A percentile compares a stretch with the other conserved stretches of the same genome.
Conservation (phyloP, 2,113 vertebrate species). For the Muntiacus muntjak region DNA sequence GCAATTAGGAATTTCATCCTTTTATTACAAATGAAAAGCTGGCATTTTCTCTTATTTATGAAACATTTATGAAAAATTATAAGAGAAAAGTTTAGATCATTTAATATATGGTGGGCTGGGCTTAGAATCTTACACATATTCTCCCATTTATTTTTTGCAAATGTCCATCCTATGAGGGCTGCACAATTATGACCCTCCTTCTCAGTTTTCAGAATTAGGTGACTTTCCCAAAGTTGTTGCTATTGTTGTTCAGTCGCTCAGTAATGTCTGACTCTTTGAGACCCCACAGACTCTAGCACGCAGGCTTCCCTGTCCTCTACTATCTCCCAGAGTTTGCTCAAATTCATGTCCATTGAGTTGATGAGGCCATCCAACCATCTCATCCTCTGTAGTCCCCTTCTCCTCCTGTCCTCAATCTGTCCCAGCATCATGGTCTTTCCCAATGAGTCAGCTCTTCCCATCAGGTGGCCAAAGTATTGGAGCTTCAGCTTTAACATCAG, state of each 20-base stretch:
- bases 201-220: background rate
- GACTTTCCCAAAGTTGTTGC: background rate
- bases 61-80: background rate
- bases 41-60: background rate
- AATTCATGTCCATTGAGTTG: no score
- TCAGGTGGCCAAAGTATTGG: background rate
- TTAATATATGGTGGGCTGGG: background rate
- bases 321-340: no score
- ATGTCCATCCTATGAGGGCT: background rate
- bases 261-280: background rate
- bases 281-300: background rate
- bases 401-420: background rate
- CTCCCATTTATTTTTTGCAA: background rate
- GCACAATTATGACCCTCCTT: accelerated
- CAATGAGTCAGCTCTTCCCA: background rate
- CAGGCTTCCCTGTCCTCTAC: background rate
- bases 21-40: background rate
- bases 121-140: background rate
- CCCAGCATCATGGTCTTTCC: background rate
- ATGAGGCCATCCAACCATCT: background rate
- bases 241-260: background rate
- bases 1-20: background rate
- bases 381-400: background rate
- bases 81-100: background rate
- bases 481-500: background rate